Evolutionary conservation across 2,888 invertebrate species (phyloP).

Genomic region (Eilema depressum): DNA sequence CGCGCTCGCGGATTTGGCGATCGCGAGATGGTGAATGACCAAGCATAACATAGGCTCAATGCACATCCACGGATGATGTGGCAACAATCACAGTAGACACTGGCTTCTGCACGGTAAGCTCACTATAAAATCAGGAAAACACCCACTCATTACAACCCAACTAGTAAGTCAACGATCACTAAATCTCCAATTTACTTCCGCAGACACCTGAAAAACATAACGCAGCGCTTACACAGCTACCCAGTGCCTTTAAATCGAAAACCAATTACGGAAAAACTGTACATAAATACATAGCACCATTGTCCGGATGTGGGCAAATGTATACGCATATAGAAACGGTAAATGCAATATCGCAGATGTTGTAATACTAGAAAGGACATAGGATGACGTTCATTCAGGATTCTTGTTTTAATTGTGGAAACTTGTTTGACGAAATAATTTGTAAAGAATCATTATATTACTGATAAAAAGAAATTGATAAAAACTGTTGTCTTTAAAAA

Average conservation of each 20-base stretch:
- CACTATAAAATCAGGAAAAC: too few species aligned
- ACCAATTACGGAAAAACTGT: slow-evolving; percentile 84
- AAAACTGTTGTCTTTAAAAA: too few species aligned
- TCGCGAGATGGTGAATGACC: too few species aligned
- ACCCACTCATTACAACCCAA: neutral
- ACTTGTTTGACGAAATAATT: neutral
- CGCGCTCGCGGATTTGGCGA: too few species aligned
- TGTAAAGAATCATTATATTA: too few species aligned
- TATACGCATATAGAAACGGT: slow-evolving; percentile 56
- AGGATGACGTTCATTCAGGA: too few species aligned
- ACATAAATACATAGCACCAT: slow-evolving; percentile 70
- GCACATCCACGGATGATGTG: too few species aligned
- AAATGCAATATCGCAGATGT: slow-evolving; percentile 40
- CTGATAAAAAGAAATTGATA: too few species aligned
- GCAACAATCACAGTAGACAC: too few species aligned
- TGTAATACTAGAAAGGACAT: slow-evolving; percentile 34
- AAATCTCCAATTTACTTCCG: slow-evolving; percentile 19
- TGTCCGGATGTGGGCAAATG: slow-evolving; percentile 61
- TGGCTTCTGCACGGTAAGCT: too few species aligned
- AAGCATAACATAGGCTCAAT: too few species aligned
- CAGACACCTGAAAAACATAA: slow-evolving; percentile 48
- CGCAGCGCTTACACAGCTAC: slow-evolving; percentile 52
- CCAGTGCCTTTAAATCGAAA: slow-evolving; percentile 78
- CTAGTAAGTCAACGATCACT: slow-evolving; percentile 9
- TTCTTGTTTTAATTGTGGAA: neutral